Evolutionary conservation across 2,113 vertebrate genomes (phyloP).

Genomic region (Gallinago paraguaiae): DNA sequence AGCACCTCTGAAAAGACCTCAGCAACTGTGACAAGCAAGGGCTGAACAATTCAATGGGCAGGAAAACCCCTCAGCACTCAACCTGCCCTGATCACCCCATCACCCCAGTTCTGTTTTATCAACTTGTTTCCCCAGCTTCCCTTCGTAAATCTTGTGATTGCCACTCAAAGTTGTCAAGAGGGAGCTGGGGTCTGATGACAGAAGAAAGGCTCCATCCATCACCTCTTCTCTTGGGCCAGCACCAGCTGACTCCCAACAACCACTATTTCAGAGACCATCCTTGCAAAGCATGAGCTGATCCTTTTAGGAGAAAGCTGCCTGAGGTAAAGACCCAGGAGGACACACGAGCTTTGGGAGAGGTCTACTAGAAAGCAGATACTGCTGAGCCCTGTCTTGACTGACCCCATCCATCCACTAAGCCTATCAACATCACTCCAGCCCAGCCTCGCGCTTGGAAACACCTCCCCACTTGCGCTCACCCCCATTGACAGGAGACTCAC

Average conservation of each 20-base stretch:
- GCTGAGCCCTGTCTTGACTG: background rate
- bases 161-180: background rate
- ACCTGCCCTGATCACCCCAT: background rate
- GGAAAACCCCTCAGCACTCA: background rate
- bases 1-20: background rate
- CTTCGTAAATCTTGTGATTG: background rate
- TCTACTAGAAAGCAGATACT: background rate
- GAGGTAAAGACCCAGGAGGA: background rate
- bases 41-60: background rate
- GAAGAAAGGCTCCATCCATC: background rate
- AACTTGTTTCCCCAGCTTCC: background rate
- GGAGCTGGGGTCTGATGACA: background rate
- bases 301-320: background rate
- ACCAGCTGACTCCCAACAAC: background rate
- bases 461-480: fast-evolving
- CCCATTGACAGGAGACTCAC: fast-evolving
- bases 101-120: background rate
- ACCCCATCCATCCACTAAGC: background rate
- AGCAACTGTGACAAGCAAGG: background rate
- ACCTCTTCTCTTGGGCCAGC: background rate
- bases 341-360: background rate
- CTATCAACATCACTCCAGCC: fast-evolving
- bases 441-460: background rate
- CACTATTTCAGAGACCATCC: background rate
- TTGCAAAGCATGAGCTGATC: background rate